Conservation (phyloP, 2,888 invertebrate species). For the Cinara cedri region DNA sequence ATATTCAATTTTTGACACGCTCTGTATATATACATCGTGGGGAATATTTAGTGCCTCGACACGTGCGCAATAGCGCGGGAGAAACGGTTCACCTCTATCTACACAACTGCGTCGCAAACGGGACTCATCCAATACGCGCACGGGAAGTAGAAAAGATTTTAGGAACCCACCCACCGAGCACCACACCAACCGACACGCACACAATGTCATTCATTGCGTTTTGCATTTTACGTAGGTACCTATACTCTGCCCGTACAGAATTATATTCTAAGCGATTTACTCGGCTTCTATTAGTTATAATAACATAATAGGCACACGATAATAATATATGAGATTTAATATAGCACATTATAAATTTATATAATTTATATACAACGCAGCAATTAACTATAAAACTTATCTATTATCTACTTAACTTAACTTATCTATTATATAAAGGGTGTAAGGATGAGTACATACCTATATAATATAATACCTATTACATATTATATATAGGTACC, state of each 20-base stretch:
- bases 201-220: conserved; percentile 45
- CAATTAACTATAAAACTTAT: too few relatives aligned
- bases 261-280: too few relatives aligned
- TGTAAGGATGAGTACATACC: too few relatives aligned
- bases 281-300: too few relatives aligned
- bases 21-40: neutral
- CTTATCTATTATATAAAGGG: too few relatives aligned
- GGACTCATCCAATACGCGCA: conserved; percentile 48
- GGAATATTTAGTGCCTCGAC: too few relatives aligned
- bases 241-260: neutral
- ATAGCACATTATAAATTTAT: neutral
- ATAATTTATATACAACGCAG: neutral
- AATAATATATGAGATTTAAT: neutral
- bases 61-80: neutral
- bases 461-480: too few relatives aligned
- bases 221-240: conserved; percentile 19
- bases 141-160: conserved; percentile 50
- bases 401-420: too few relatives aligned
- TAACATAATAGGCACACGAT: too few relatives aligned
- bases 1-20: neutral
- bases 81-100: conserved; percentile 6
- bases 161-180: conserved; percentile 52
- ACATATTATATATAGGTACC: too few relatives aligned
- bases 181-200: conserved; percentile 53
- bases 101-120: conserved; percentile 14